Evolutionary conservation across 1,140 invertebrate species (phyloP).

Genomic region (Saccostrea glomerata): DNA sequence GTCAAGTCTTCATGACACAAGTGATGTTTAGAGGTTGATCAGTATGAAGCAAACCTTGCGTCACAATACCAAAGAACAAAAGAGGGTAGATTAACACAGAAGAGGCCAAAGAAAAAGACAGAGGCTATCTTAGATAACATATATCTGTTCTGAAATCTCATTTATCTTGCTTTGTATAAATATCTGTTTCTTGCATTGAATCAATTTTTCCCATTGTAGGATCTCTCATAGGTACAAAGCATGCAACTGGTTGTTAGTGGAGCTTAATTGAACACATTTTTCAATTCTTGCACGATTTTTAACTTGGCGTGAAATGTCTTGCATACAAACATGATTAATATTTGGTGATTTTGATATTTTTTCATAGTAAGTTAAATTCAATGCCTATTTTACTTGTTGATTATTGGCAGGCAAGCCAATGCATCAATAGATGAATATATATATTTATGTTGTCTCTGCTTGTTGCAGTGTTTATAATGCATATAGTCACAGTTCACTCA

Average conservation of each 20-base stretch:
- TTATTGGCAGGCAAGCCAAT: not conserved
- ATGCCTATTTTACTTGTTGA: not conserved
- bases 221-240: constrained; percentile 9
- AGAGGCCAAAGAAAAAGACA: constrained; percentile 11
- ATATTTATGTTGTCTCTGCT: constrained; percentile 24
- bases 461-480: not conserved
- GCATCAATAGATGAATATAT: not conserved
- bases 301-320: not conserved
- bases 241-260: not conserved
- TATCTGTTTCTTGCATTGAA: not conserved
- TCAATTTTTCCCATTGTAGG: not conserved
- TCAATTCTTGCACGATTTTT: not conserved
- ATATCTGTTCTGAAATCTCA: constrained; percentile 9
- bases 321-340: not conserved
- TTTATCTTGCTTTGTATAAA: not conserved
- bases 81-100: not conserved
- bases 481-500: constrained; percentile 24
- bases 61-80: constrained; percentile 31
- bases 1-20: constrained; percentile 22
- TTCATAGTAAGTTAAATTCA: not conserved
- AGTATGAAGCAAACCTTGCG: not conserved
- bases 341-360: not conserved
- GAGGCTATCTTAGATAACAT: constrained; percentile 9
- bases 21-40: not conserved
- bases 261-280: not conserved